A percentile compares a stretch with the other conserved stretches of the same genome.
phyloP scores from a whole-genome alignment of 1,140 invertebrate genomes.

The Zeugodacus cucurbitae region DNA sequence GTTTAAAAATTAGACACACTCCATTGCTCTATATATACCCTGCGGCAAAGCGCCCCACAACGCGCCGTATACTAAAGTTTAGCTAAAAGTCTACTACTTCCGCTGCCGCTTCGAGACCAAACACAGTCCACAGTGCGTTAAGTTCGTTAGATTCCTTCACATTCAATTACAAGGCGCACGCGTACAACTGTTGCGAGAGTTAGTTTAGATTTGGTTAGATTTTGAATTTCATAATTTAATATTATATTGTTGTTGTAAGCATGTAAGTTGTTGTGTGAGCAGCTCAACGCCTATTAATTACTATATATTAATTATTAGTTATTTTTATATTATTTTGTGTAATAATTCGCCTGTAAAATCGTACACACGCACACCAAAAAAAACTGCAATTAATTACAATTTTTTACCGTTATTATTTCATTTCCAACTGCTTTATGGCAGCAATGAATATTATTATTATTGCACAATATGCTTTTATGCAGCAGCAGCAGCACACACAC shows the following conservation, averaged over 20 bases:
- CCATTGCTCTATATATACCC: neutral
- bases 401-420: neutral
- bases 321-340: neutral
- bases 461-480: neutral
- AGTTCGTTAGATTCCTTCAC: neutral
- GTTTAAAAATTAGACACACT: conserved; percentile 27
- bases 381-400: neutral
- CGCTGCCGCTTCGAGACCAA: neutral
- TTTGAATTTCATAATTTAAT: too few relatives aligned
- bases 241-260: too few relatives aligned
- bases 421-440: neutral
- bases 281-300: neutral
- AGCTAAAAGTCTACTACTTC: neutral
- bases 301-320: neutral
- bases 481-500: neutral
- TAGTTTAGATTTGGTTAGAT: too few relatives aligned
- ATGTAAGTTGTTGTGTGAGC: too few relatives aligned
- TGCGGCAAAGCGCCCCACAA: neutral
- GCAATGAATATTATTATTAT: neutral
- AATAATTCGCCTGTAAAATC: neutral
- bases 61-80: neutral
- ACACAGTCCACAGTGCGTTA: conserved; percentile 12
- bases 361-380: neutral
- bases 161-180: neutral
- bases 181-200: too few relatives aligned